Base-by-base conservation (phyloP, 2,888 invertebrate species). In the Trissoscelio sp. region DNA sequence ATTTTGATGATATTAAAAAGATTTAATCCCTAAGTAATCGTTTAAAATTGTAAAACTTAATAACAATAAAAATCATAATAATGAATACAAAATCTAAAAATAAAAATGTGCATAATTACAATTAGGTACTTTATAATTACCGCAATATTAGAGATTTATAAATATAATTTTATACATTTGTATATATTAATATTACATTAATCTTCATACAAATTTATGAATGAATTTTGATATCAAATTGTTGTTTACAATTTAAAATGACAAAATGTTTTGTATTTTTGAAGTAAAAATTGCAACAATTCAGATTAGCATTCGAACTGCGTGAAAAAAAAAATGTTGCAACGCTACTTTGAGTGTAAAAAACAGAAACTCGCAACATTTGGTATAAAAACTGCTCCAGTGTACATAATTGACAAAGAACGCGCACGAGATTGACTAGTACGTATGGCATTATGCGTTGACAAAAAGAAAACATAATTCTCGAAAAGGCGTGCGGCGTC, bases 361-460 rank as follows among this genome's bases (percentile, higher is more conserved):
- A 72, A 28, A n/a, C 28, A 22, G n/a, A 60, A 44, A 1, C 37
- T 48, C 31, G 37, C 28, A 37, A 28, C 60, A 44, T 11, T 60
- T n/a, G 11, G 14, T 34, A 31, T 22, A 62, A 53, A 53, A 66
- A 0, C 14, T 22, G 66, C 22, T 37, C n/a, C 22, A n/a, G 16
- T 22, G 31, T 39, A 42, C 11, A 12, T 74, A 74, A 74, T 74
- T 64, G 74, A 74, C 74, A 34, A 55, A 66, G 57, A 66, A 66
- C 64, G 64, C 64, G 55, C 64, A 74, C 55, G 64, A 48, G 57
- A 74, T 74, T 74, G 64, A 74, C 64, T 74, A 74, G 74, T 57
- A 64, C 34, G 24, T 55, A 14, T 28, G 16, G 28, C 39, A 53
- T 42, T n/a, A 44, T 44, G 34, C 51, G 28, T 53, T 34, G 46